These are phyloP conservation scores for Brachyhypopomus gauderio DNA, from an alignment of 2,113 vertebrate species.

Conservation along the genomic window DNA sequence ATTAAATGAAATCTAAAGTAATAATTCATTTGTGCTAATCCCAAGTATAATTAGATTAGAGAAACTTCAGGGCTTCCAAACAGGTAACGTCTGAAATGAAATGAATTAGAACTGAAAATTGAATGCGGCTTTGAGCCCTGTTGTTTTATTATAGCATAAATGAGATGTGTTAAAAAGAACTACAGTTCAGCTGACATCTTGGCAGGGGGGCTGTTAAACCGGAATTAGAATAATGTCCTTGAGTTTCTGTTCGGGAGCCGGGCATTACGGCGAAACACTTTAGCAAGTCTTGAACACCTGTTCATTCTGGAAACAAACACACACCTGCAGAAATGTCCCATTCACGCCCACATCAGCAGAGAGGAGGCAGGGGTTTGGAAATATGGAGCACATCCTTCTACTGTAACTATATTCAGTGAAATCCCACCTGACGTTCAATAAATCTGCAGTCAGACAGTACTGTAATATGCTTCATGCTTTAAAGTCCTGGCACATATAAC, in stretches of 20 bases:
- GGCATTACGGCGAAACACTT: slow-evolving; percentile 16
- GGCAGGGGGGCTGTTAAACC: slow-evolving; percentile 42
- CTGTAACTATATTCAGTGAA: too few relatives aligned
- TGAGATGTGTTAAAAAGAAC: slow-evolving; percentile 31
- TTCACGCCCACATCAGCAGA: not conserved
- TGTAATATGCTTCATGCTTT: too few relatives aligned
- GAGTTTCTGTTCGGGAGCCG: not conserved
- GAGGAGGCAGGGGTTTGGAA: not conserved
- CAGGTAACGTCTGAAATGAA: slow-evolving; percentile 35
- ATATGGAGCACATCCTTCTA: not conserved
- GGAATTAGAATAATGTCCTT: slow-evolving; percentile 27
- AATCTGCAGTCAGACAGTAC: too few relatives aligned
- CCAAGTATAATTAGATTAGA: slow-evolving; percentile 47
- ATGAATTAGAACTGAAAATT: slow-evolving; percentile 33
- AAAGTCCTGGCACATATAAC: too few relatives aligned
- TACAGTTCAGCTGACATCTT: slow-evolving; percentile 25
- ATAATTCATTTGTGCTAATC: slow-evolving; percentile 50
- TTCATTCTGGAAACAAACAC: not conserved
- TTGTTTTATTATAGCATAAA: slow-evolving; percentile 42
- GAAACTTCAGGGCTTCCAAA: slow-evolving; percentile 33
- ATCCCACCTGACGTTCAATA: too few relatives aligned
- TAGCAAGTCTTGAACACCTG: not conserved
- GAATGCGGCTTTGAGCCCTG: slow-evolving; percentile 18
- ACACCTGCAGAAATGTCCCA: not conserved
- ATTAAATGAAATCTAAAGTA: slow-evolving; percentile 47